These are phyloP conservation scores for Pocillopora damicornis DNA, from an alignment of 64 coral and sea anemone species.

Conservation along the genomic window DNA sequence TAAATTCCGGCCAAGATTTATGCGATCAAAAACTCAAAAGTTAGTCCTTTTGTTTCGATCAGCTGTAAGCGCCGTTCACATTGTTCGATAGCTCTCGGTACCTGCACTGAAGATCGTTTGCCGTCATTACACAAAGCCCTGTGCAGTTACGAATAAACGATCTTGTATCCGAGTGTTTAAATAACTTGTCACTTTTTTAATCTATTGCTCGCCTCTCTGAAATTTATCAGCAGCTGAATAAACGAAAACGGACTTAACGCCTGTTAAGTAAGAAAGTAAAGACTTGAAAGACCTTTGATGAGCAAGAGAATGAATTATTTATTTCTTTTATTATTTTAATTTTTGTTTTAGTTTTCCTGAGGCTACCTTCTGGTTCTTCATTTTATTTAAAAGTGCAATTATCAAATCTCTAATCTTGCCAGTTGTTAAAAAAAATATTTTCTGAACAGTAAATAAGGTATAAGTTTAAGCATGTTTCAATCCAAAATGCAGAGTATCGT, in stretches of 20 bases:
- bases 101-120: background rate
- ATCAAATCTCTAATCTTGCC: too few species aligned
- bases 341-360: background rate
- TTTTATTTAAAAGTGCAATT: too few species aligned
- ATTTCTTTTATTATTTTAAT: conserved; percentile 15
- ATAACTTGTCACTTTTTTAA: background rate
- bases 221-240: background rate
- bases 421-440: too few species aligned
- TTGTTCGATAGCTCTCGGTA: background rate
- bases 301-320: conserved; percentile 18
- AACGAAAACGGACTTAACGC: background rate
- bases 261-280: background rate
- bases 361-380: background rate
- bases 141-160: background rate
- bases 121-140: background rate
- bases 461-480: too few species aligned
- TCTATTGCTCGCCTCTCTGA: background rate
- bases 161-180: background rate
- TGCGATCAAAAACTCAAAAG: background rate
- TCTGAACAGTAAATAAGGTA: too few species aligned
- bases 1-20: background rate
- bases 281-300: conserved; percentile 16
- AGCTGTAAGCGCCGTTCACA: background rate
- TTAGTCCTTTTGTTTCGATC: background rate
- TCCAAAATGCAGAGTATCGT: too few species aligned